Conservation (phyloP, 2,888 invertebrate genomes). For the Drosophila mercatorum region DNA sequence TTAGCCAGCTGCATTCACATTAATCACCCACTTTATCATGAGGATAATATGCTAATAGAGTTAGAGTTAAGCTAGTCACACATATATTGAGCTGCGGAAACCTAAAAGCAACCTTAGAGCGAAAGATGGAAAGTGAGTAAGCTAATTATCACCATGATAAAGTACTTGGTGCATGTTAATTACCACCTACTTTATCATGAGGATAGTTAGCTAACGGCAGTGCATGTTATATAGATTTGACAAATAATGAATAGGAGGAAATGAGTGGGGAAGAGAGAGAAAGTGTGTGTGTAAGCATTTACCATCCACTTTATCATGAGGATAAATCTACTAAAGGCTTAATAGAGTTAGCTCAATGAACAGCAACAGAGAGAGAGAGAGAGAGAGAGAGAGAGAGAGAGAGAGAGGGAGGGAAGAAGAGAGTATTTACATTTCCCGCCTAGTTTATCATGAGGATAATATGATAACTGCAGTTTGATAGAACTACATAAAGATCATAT, state of each 20-base stretch:
- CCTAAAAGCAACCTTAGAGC: too few species aligned
- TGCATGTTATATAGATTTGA: too few species aligned
- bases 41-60: too few species aligned
- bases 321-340: neutral
- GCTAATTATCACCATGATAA: too few species aligned
- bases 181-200: neutral
- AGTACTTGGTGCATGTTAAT: too few species aligned
- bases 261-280: neutral
- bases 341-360: too few species aligned
- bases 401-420: neutral
- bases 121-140: too few species aligned
- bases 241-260: neutral
- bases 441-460: neutral
- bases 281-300: too few species aligned
- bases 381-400: neutral
- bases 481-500: too few species aligned
- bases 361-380: neutral
- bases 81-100: too few species aligned
- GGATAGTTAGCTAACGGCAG: neutral
- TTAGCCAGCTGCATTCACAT: neutral
- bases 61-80: too few species aligned
- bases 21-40: too few species aligned
- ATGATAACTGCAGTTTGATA: neutral
- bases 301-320: neutral
- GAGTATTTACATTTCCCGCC: neutral